Conservation (phyloP, 2,797 vertebrate species). For the Lutjanus argentimaculatus region DNA sequence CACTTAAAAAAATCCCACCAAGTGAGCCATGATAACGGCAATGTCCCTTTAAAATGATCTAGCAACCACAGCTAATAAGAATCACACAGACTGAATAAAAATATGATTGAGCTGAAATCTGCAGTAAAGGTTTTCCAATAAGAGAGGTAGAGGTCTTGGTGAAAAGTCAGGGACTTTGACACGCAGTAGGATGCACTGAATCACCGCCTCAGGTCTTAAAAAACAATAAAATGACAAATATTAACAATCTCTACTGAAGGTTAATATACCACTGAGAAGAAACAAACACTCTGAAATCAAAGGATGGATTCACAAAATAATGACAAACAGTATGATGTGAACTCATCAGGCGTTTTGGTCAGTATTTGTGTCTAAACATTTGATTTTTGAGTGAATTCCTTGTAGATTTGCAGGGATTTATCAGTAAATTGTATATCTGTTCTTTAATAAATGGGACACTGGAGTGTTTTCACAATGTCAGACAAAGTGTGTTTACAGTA, state of each 20-base stretch:
- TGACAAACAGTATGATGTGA: not conserved
- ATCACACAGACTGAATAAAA: conserved; percentile 12
- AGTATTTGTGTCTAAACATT: conserved; percentile 34
- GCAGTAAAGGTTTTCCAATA: not conserved
- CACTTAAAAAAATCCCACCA: not conserved
- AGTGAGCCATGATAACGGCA: not conserved
- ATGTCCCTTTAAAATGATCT: conserved; percentile 21
- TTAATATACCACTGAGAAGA: not conserved
- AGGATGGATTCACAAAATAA: conserved; percentile 11
- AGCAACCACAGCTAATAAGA: not conserved
- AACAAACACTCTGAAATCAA: conserved; percentile 8
- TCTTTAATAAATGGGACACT: conserved; percentile 1
- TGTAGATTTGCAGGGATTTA: conserved; percentile 4
- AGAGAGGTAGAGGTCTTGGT: not conserved
- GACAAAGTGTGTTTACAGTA: conserved; percentile 13
- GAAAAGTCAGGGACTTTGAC: not conserved
- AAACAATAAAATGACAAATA: conserved; percentile 1
- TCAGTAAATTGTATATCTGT: not conserved
- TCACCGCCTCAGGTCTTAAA: not conserved
- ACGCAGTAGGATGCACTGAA: not conserved
- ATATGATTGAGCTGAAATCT: conserved; percentile 17
- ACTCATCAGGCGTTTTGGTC: conserved; percentile 41
- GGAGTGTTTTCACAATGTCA: conserved; percentile 54
- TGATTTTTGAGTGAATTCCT: not conserved
- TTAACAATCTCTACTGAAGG: not conserved